Conservation (phyloP, 35 echinoderm and acorn worm species). For the Anneissia japonica region DNA sequence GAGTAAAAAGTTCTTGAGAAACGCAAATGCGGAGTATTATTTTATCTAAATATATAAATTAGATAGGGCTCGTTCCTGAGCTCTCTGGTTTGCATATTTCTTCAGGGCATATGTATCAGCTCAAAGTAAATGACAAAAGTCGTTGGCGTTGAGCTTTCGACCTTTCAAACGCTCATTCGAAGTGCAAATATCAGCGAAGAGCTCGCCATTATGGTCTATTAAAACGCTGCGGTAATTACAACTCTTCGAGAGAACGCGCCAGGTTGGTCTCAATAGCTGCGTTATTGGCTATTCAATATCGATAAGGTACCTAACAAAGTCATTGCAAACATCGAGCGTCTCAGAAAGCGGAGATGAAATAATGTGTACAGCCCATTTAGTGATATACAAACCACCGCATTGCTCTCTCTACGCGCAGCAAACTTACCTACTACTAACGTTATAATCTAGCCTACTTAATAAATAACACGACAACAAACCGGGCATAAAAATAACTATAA, state of each 20-base stretch:
- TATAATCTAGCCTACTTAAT: background rate
- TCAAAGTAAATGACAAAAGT: background rate
- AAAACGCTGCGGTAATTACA: background rate
- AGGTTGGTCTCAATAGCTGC: background rate
- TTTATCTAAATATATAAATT: too few relatives aligned
- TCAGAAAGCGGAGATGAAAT: background rate
- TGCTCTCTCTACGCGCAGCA: background rate
- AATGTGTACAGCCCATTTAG: background rate
- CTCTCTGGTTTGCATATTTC: background rate
- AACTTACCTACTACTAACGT: background rate
- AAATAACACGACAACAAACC: background rate
- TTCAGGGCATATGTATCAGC: background rate
- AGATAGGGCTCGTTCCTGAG: too few relatives aligned
- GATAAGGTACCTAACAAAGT: background rate
- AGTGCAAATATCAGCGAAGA: background rate
- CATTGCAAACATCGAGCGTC: background rate
- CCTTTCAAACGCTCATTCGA: background rate
- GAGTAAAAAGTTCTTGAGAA: too few relatives aligned
- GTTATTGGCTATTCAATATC: background rate
- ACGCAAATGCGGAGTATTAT: too few relatives aligned
- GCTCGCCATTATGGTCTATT: background rate
- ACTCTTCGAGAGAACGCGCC: background rate
- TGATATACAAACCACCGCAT: background rate
- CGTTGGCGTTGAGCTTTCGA: background rate
- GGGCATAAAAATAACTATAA: background rate